Percentiles rank a stretch among this genome's conserved stretches.
These are phyloP conservation scores for Holothuria scabra DNA, from an alignment of 53 echinoderm and acorn worm genomes.

Conservation along the genomic window DNA sequence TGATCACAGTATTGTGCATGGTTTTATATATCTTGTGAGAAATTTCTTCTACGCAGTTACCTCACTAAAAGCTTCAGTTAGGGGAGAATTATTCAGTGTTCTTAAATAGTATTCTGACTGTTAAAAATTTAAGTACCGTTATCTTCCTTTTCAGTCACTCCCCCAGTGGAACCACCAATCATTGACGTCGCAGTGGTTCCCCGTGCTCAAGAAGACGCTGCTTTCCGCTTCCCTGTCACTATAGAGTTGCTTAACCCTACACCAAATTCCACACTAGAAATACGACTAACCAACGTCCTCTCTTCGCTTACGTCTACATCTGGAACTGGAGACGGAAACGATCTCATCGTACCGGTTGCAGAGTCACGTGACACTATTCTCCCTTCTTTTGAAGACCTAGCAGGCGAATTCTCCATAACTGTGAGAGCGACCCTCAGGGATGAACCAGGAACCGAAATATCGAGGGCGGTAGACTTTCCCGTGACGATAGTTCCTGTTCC, in stretches of 20 bases:
- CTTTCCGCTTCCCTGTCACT: not conserved
- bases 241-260: not conserved
- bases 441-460: not conserved
- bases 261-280: not conserved
- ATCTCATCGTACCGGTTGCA: not conserved
- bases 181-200: not conserved
- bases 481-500: not conserved
- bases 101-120: not conserved
- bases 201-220: not conserved
- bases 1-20: too few relatives aligned
- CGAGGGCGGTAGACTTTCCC: conserved; percentile 11
- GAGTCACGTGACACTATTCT: not conserved
- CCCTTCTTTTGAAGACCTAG: not conserved
- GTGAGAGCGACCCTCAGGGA: conserved; percentile 10
- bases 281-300: not conserved
- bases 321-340: not conserved
- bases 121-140: not conserved
- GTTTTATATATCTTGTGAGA: too few relatives aligned
- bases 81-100: too few relatives aligned
- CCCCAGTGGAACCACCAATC: conserved; percentile 55
- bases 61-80: too few relatives aligned
- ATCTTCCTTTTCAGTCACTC: conserved; percentile 14
- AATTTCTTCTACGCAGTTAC: too few relatives aligned
- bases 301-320: not conserved
- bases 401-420: conserved; percentile 1